phyloP scores from a whole-genome alignment of 2,113 vertebrate species.

The Eubucco bourcierii region DNA sequence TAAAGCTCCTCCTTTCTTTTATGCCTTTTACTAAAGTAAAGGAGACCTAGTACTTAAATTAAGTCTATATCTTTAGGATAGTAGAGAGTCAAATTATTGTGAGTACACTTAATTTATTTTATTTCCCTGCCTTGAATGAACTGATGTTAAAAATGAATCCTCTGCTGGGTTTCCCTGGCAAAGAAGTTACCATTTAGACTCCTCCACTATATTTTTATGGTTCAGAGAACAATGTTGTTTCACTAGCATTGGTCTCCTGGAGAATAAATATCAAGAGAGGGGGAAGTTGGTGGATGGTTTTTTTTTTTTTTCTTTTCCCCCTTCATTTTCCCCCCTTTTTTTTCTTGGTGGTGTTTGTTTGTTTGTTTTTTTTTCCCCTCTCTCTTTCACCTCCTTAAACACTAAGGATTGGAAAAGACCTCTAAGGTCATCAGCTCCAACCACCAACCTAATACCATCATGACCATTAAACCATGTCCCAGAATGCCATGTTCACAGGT shows the following conservation, averaged over 20 bases:
- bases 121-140: neutral
- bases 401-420: too few relatives aligned
- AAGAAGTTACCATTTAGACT: neutral
- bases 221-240: neutral
- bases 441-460: too few relatives aligned
- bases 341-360: neutral
- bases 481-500: too few relatives aligned
- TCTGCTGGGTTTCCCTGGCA: neutral
- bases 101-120: neutral
- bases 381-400: too few relatives aligned
- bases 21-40: neutral
- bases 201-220: fast-evolving
- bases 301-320: too few relatives aligned
- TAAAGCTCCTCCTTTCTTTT: neutral
- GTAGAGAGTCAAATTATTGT: neutral
- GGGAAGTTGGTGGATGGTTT: too few relatives aligned
- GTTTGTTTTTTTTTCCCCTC: too few relatives aligned
- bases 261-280: neutral
- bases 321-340: neutral
- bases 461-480: too few relatives aligned
- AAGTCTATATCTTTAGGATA: neutral
- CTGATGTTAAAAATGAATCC: neutral
- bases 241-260: neutral
- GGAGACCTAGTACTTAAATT: neutral
- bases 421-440: too few relatives aligned